Base-by-base conservation (phyloP, 2,797 vertebrate genomes). In the Kryptopterus vitreolus region DNA sequence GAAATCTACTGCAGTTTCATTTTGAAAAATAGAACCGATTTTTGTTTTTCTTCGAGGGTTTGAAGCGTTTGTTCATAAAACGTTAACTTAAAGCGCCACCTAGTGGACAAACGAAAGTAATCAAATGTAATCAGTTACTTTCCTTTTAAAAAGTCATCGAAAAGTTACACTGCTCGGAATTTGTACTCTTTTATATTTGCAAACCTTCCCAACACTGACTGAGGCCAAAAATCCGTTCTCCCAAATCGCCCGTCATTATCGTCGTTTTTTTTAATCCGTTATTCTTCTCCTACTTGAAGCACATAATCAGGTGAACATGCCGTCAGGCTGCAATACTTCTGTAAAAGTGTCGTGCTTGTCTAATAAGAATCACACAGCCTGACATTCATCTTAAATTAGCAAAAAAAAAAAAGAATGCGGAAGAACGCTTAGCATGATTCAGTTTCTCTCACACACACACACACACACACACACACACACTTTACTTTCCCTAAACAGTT, bases 321-420 rank as follows among this genome's bases (percentile, higher is more conserved):
- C 18, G 38, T n/a, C 38, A 46, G 65, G n/a, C 43, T 11, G 8
- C 24, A 50, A 69, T 69, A 70, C 68, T 31, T 31, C 5, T 11
- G 18, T 22, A 70, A 70, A 52, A 52, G 18, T 52, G 22, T 24
- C 38, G 5, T 10, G 3, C 38, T 43, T 10, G 38, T 70, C 43
- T 50, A 50, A 70, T 33, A 70, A 52, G 46, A 70, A 52, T 70
- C 48, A 52, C 22, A 53, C 48, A 33, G 33, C 48, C 68, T 71
- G 16, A 33, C 48, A 35, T 35, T 31, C 52, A 31, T 20, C 38
- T 61, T 29, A 20, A 62, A 76, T 31, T 48, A 43, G 38, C 43
- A 76, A 61, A 26, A 62, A 7, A 16, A 50, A 52, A n/a, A n/a
- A n/a, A n/a, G 46, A 50, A 59, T 24, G 15, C 24, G 22, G 70